A percentile compares a stretch with the other conserved stretches of the same genome.
These are phyloP conservation scores for Tyrophagus putrescentiae DNA, from an alignment of 1,140 invertebrate species.

Conservation along the genomic window DNA sequence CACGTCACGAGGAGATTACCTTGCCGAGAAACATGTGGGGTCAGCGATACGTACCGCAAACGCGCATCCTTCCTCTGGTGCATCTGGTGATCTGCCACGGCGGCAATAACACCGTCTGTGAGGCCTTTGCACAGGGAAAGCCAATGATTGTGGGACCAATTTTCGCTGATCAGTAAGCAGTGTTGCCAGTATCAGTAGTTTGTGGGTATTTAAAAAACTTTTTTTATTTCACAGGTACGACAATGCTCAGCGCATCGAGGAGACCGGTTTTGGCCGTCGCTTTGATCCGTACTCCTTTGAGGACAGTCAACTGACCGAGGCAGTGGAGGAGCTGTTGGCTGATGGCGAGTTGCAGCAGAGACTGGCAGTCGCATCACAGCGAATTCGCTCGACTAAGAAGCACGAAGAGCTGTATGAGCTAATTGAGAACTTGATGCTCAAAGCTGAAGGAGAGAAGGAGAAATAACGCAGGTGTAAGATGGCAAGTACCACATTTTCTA, in stretches of 20 bases:
- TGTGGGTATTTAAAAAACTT: no score
- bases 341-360: not conserved
- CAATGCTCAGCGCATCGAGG: no score
- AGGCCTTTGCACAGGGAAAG: conserved; percentile 11
- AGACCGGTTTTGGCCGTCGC: not conserved
- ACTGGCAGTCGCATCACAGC: no score
- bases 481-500: no score
- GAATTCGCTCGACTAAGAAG: no score
- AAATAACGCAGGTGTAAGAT: no score
- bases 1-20: not conserved
- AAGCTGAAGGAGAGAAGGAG: no score
- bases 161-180: conserved; percentile 15
- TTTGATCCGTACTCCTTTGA: not conserved
- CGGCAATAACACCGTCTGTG: conserved; percentile 15
- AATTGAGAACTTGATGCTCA: no score
- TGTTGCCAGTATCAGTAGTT: no score
- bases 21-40: conserved; percentile 26
- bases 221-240: no score
- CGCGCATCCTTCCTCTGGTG: not conserved
- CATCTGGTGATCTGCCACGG: conserved; percentile 20
- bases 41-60: conserved; percentile 17
- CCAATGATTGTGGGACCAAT: conserved; percentile 17
- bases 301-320: not conserved
- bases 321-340: not conserved
- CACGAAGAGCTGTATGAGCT: no score